phyloP scores from a whole-genome alignment of 2,113 vertebrate genomes.

The Cyprinodon tularosa region DNA sequence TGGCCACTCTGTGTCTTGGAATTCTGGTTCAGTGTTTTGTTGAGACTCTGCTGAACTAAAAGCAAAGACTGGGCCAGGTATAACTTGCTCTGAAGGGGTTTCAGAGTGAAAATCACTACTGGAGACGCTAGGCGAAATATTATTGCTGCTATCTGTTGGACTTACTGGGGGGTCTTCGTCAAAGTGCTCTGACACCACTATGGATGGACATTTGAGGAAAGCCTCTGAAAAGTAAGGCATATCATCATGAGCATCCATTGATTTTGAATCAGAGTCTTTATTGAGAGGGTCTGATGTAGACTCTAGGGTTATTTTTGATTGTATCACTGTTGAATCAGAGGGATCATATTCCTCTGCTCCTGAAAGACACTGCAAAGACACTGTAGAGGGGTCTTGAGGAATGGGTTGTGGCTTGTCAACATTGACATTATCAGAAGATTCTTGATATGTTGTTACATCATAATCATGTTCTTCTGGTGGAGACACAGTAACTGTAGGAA shows the following conservation, averaged over 20 bases:
- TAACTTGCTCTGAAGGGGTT: conserved; percentile 27
- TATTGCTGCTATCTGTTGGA: conserved; percentile 52
- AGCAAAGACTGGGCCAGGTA: conserved; percentile 22
- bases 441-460: conserved; percentile 54
- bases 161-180: conserved; percentile 53
- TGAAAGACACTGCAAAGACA: conserved; percentile 25
- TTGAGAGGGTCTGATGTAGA: conserved; percentile 36
- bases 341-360: conserved; percentile 46
- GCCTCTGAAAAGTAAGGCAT: conserved; percentile 14
- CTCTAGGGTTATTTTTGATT: neutral
- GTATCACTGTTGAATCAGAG: conserved; percentile 34
- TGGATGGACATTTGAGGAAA: conserved; percentile 54
- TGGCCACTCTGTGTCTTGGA: conserved; percentile 72
- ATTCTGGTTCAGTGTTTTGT: conserved; percentile 45
- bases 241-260: conserved; percentile 15
- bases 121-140: conserved; percentile 54
- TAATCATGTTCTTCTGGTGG: conserved; percentile 66
- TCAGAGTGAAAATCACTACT: conserved; percentile 47
- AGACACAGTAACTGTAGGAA: conserved; percentile 74
- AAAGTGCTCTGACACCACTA: conserved; percentile 70
- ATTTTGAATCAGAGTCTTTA: conserved; percentile 27
- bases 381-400: conserved; percentile 15
- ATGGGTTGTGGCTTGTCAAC: conserved; percentile 30
- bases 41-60: conserved; percentile 39
- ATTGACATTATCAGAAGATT: conserved; percentile 29